Percentiles rank a stretch among this genome's conserved stretches.
Conservation (phyloP, 1,140 invertebrate species). For the Drosophila pachea region DNA sequence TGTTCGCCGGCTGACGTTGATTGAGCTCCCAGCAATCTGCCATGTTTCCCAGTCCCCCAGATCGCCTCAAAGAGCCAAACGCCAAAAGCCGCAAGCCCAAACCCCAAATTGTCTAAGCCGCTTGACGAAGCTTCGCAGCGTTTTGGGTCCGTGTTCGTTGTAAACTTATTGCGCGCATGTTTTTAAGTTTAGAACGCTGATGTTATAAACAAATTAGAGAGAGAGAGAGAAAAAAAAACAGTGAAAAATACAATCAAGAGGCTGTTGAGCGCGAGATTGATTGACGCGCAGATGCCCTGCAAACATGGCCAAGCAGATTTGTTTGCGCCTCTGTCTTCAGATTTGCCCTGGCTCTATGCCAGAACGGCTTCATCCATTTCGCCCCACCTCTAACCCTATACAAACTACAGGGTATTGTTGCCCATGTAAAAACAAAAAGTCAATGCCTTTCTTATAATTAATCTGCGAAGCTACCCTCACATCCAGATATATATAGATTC, state of each 20-base stretch:
- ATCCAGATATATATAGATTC: not conserved
- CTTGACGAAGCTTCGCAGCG: not conserved
- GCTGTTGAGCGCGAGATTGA: not conserved
- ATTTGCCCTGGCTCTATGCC: too few species aligned
- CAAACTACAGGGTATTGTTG: constrained; percentile 4
- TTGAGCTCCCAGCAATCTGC: constrained; percentile 43
- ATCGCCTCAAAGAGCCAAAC: not conserved
- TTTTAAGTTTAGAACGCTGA: constrained; percentile 74
- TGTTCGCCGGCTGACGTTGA: constrained; percentile 47
- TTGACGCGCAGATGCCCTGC: constrained; percentile 3
- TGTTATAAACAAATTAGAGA: constrained; percentile 67
- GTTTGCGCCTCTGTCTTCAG: too few species aligned
- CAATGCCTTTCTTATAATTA: constrained; percentile 75
- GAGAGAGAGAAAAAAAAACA: constrained; percentile 15
- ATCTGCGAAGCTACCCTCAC: constrained; percentile 27
- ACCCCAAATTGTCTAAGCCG: constrained; percentile 24
- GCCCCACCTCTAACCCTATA: not conserved
- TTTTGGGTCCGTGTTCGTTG: constrained; percentile 41
- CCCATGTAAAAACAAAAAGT: constrained; percentile 68
- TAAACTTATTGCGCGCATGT: constrained; percentile 58
- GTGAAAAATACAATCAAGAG: constrained; percentile 15
- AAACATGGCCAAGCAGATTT: too few species aligned
- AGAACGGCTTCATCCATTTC: too few species aligned
- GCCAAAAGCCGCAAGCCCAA: constrained; percentile 11
- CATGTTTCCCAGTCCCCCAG: constrained; percentile 20